A percentile compares a stretch with the other conserved stretches of the same genome.
Conservation (phyloP, 2,888 invertebrate species). For the Xanthorhoe designata region DNA sequence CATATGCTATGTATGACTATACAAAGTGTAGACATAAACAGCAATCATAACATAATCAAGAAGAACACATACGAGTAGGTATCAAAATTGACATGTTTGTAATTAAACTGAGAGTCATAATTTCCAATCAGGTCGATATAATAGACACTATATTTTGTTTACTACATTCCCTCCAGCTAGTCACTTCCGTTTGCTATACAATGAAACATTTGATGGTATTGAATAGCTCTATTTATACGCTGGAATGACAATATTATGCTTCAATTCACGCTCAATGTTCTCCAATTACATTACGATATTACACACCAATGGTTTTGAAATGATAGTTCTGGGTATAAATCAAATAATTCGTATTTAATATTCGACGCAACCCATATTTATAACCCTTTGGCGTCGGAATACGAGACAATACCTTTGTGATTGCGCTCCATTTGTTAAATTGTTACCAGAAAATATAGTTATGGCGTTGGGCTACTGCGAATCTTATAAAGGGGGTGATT, state of each 20-base stretch:
- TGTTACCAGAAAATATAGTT: constrained; percentile 47
- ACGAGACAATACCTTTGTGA: constrained; percentile 11
- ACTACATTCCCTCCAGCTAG: constrained; percentile 10
- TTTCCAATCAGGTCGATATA: constrained; percentile 29
- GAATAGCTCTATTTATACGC: constrained; percentile 18
- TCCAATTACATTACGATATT: background rate
- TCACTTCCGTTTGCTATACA: constrained; percentile 17
- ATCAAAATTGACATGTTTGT: too few species aligned
- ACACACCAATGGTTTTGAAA: constrained; percentile 10
- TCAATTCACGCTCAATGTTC: constrained; percentile 17
- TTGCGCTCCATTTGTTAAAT: constrained; percentile 44
- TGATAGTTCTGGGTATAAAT: constrained; percentile 2
- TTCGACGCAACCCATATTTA: constrained; percentile 8
- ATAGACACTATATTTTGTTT: constrained; percentile 29
- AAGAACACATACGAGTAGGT: too few species aligned
- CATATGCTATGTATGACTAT: too few species aligned
- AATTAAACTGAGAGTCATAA: constrained; percentile 29
- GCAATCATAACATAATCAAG: too few species aligned
- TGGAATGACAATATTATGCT: constrained; percentile 33
- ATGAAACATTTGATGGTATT: constrained; percentile 22
- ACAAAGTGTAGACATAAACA: too few species aligned
- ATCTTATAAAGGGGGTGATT: constrained; percentile 36
- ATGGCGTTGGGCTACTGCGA: constrained; percentile 36
- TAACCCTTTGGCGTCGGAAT: constrained; percentile 1
- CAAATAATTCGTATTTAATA: constrained; percentile 8